Evolutionary conservation across 2,888 invertebrate genomes (phyloP).

Genomic region (Prosapia bicincta): DNA sequence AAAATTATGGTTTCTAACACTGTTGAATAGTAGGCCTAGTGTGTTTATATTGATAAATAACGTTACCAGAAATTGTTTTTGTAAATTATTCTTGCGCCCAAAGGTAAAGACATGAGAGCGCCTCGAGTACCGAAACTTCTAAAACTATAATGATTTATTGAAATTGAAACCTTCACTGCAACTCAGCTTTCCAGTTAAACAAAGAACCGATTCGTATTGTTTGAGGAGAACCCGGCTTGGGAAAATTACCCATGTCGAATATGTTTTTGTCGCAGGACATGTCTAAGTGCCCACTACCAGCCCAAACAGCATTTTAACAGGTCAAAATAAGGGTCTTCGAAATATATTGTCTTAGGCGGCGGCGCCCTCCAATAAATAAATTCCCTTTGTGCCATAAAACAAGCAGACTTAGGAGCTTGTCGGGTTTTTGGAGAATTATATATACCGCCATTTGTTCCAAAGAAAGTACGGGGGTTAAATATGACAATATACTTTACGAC

Average conservation of each 20-base stretch:
- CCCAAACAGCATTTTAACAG: not conserved
- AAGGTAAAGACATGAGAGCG: too few species aligned
- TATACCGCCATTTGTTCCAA: not conserved
- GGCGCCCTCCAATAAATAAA: not conserved
- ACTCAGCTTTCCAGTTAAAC: not conserved
- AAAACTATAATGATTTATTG: too few species aligned
- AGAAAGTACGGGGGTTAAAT: not conserved
- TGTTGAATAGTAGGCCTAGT: too few species aligned
- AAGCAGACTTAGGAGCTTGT: not conserved
- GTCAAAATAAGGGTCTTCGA: not conserved
- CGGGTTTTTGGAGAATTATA: not conserved
- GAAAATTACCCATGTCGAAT: not conserved
- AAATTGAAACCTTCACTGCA: too few species aligned
- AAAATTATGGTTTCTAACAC: too few species aligned
- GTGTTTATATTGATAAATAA: too few species aligned
- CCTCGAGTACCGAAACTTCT: too few species aligned
- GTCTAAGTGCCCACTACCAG: not conserved
- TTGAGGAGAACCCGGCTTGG: not conserved
- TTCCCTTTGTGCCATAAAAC: not conserved
- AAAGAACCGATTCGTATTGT: not conserved
- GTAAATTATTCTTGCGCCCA: too few species aligned
- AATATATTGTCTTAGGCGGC: not conserved
- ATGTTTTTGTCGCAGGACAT: not conserved
- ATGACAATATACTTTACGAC: not conserved
- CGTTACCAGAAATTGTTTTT: too few species aligned